Conservation (phyloP, 2,113 vertebrate genomes). For the Barnardius zonarius region DNA sequence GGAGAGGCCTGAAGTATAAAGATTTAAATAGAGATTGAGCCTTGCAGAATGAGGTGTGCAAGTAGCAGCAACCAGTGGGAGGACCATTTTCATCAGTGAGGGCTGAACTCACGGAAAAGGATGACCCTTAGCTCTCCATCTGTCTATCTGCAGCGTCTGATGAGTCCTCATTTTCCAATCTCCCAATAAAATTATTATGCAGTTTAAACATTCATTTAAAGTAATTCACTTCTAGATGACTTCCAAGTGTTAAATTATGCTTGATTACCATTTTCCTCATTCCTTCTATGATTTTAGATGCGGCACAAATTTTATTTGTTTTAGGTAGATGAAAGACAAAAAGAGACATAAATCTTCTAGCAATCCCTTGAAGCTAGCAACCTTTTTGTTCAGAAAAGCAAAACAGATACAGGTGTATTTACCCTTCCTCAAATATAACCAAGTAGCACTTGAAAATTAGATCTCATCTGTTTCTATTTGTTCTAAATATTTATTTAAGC, state of each 20-base stretch:
- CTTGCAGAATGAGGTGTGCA: background rate
- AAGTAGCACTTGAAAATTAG: background rate
- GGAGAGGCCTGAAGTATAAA: background rate
- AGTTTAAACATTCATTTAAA: conserved; percentile 21
- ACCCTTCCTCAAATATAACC: background rate
- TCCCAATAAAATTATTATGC: background rate
- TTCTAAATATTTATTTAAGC: conserved; percentile 1
- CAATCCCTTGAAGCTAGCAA: background rate
- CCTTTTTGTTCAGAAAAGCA: background rate
- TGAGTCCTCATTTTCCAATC: background rate
- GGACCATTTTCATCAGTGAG: background rate
- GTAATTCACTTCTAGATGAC: background rate
- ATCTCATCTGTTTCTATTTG: background rate
- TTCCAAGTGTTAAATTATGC: conserved; percentile 7
- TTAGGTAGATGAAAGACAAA: background rate
- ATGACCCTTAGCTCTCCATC: background rate
- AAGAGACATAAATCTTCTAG: background rate
- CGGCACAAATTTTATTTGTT: background rate
- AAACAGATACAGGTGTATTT: background rate
- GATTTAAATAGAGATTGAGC: background rate
- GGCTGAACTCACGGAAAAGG: background rate
- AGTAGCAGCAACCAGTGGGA: background rate
- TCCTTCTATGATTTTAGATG: background rate
- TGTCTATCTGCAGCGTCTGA: background rate
- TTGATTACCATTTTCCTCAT: conserved; percentile 18